Percentiles rank a stretch among this genome's conserved stretches.
These are phyloP conservation scores for Stictocephala bisonia DNA, from an alignment of 2,888 invertebrate genomes.

Conservation along the genomic window DNA sequence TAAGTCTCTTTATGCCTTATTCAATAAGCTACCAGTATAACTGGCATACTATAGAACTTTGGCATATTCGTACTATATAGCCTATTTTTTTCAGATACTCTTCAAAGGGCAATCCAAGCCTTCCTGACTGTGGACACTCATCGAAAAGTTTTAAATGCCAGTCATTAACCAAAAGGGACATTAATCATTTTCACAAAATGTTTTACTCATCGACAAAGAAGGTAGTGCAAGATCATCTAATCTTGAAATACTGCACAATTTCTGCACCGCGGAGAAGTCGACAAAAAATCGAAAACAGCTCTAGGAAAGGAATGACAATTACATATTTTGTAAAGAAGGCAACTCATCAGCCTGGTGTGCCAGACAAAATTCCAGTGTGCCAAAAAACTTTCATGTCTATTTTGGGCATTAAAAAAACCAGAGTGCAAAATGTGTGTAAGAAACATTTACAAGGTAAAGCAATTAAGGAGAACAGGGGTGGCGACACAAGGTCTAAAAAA, in stretches of 20 bases:
- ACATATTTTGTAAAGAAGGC: slow-evolving; percentile 33
- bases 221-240: slow-evolving; percentile 24
- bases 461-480: slow-evolving; percentile 36
- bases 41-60: no score
- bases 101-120: slow-evolving; percentile 5
- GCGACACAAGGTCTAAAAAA: slow-evolving; percentile 15
- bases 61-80: no score
- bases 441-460: not conserved
- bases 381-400: slow-evolving; percentile 39
- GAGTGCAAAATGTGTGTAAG: slow-evolving; percentile 32
- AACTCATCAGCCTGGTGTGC: slow-evolving; percentile 10
- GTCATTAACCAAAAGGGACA: slow-evolving; percentile 15
- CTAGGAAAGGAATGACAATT: slow-evolving; percentile 37
- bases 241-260: slow-evolving; percentile 32
- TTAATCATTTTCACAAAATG: slow-evolving; percentile 22
- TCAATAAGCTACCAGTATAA: no score
- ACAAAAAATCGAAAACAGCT: slow-evolving; percentile 32
- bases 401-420: slow-evolving; percentile 35
- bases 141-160: slow-evolving; percentile 24
- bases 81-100: slow-evolving; percentile 36
- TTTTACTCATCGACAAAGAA: slow-evolving; percentile 23
- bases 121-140: slow-evolving; percentile 38
- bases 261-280: slow-evolving; percentile 20
- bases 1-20: no score
- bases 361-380: slow-evolving; percentile 31